Percentiles rank a stretch among this genome's conserved stretches.
Evolutionary conservation across 2,113 vertebrate species (phyloP).

Genomic region (Lagopus leucura): DNA sequence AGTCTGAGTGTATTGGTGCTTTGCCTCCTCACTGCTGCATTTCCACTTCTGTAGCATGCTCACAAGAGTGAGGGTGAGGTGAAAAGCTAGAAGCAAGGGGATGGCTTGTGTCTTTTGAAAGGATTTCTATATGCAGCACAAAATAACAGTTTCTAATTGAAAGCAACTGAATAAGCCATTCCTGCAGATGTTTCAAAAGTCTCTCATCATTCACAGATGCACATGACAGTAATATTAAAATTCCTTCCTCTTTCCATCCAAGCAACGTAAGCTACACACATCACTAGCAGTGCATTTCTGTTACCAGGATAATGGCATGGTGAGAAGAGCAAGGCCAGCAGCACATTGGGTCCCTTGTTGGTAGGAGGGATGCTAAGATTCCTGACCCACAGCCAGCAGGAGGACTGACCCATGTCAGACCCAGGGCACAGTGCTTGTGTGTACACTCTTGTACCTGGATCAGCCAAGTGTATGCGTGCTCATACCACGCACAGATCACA

Average conservation of each 20-base stretch:
- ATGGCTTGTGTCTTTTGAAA: neutral
- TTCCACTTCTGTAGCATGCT: neutral
- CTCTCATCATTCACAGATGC: neutral
- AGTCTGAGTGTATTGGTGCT: neutral
- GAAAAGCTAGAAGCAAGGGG: neutral
- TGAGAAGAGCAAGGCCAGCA: neutral
- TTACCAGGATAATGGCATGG: neutral
- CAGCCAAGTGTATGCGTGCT: neutral
- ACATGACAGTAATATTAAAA: neutral
- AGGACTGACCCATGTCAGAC: neutral
- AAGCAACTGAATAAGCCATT: neutral
- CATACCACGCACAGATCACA: accelerated
- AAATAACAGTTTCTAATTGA: neutral
- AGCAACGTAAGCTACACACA: neutral
- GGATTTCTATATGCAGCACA: neutral
- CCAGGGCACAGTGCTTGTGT: neutral
- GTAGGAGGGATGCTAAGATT: neutral
- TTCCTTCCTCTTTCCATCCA: neutral
- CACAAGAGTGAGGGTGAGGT: neutral
- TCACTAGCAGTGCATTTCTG: neutral
- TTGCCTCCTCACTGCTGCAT: neutral
- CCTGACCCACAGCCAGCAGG: accelerated
- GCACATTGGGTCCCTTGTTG: neutral
- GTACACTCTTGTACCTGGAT: neutral
- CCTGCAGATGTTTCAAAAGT: neutral